Evolutionary conservation across 2,113 vertebrate species (phyloP), one percentile per base, ranked within the genome.

Genomic region (Piaya cayana): DNA sequence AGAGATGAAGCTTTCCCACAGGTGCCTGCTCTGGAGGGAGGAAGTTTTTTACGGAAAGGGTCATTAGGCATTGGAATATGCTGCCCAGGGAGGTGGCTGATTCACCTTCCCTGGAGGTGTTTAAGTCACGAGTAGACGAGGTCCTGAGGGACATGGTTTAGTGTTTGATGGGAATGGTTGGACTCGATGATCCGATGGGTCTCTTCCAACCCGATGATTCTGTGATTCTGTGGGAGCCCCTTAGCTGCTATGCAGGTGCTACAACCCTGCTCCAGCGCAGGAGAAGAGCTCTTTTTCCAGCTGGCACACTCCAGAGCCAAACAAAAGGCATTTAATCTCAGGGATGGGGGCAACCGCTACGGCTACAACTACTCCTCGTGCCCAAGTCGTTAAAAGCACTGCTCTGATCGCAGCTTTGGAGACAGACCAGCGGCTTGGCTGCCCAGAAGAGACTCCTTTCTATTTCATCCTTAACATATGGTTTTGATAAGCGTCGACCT

Each of bases 261-360:
- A 8, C 18, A 63, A 50, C 45, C 37, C 55, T 69, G 42, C 59
- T 82, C n/a, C 50, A 69, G 42, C 3, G 37, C 53, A 92, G 76
- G 45, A 43, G 23, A 92, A 74, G 29, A 58, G 49, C 7, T n/a
- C 34, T 88, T 55, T 80, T 74, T 60, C 83, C 64, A 88, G 60
- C 72, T 90, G 75, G 82, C 93, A 93, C 39, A 7, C 21, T n/a
- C 59, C 85, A 88, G 59, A 59, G 64, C 70, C 68, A 59, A 95
- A 95, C 68, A 88, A 95, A 94, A 94, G 75, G 63, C 82, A 82
- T 77, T 97, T 95, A 92, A 93, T 92, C 64, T 86, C 71, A 71
- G 52, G 79, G 90, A 78, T 20, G 16, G 50, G 84, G 82, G 43
- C 37, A 90, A 90, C 64, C 69, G 75, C 82, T 68, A 88, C 29